These are phyloP conservation scores for Nyctalus aviator DNA, from an alignment of 2,797 vertebrate genomes.

Conservation along the genomic window DNA sequence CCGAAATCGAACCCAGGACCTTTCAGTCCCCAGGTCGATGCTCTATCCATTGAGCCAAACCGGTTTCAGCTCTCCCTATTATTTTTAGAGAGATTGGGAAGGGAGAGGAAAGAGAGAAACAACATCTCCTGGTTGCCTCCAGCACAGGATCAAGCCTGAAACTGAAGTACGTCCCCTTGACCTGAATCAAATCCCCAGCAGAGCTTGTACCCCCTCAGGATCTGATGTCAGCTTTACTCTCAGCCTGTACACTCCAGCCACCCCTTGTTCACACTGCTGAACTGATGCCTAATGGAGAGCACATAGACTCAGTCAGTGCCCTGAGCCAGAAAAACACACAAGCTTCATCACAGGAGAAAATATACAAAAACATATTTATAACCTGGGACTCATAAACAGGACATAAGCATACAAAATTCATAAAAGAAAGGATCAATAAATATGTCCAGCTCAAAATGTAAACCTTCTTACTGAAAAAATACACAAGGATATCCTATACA, in stretches of 20 bases:
- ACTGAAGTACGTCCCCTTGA: no score
- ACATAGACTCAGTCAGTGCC: background rate
- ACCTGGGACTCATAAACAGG: background rate
- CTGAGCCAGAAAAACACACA: background rate
- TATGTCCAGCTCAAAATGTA: background rate
- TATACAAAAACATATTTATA: background rate
- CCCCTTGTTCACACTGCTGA: background rate
- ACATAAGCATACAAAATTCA: background rate
- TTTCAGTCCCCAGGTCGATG: no score
- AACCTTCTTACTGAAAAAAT: background rate
- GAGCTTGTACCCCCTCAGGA: background rate
- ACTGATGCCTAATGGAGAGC: background rate
- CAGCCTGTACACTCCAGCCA: background rate
- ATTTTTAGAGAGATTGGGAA: no score
- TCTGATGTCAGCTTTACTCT: background rate
- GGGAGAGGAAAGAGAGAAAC: no score
- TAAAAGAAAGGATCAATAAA: background rate
- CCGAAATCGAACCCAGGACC: no score
- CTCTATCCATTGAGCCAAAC: no score
- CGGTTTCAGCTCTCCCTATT: no score
- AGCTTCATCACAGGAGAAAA: background rate
- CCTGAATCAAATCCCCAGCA: background rate
- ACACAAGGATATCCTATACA: background rate
- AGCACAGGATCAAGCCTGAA: no score
- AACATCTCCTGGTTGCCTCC: no score